Percentiles rank a stretch among this genome's conserved stretches.
Conservation (phyloP, 1,140 invertebrate genomes). For the Trypoxylus dichotomus region DNA sequence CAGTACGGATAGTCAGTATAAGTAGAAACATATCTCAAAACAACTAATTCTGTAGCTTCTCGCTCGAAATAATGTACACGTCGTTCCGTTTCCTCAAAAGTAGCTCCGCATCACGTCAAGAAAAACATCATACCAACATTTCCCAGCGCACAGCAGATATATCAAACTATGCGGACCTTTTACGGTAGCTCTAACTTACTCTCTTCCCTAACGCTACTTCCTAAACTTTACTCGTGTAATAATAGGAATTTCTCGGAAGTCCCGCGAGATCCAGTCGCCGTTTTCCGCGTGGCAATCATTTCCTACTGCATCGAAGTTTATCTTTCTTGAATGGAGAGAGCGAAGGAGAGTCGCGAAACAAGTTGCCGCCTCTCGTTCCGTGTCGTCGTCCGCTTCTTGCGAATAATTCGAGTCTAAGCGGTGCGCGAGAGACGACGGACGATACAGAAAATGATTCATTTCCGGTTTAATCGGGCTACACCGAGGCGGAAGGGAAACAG, state of each 20-base stretch:
- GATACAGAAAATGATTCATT: not conserved
- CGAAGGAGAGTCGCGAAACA: no score
- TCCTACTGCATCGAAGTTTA: not conserved
- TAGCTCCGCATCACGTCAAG: not conserved
- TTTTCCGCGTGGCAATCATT: not conserved
- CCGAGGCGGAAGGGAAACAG: not conserved
- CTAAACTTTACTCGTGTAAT: constrained; percentile 1
- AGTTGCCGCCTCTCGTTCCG: no score
- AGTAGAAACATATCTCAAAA: no score
- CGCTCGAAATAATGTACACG: not conserved
- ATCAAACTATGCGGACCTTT: not conserved
- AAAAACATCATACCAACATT: not conserved
- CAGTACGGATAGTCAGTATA: no score
- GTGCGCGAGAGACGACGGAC: not conserved
- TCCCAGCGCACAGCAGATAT: not conserved
- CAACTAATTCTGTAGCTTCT: no score
- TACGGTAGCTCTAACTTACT: not conserved
- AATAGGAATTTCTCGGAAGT: not conserved
- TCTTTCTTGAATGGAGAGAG: not conserved
- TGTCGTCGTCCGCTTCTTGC: not conserved
- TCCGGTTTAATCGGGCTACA: not conserved
- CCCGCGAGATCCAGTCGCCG: not conserved
- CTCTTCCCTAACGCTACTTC: not conserved
- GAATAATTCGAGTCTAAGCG: not conserved
- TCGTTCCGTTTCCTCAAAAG: not conserved